Evolutionary conservation across 23 tunicate genomes (phyloP), one percentile per base, ranked within the genome.

Genomic region (Halocynthia roretzi): DNA sequence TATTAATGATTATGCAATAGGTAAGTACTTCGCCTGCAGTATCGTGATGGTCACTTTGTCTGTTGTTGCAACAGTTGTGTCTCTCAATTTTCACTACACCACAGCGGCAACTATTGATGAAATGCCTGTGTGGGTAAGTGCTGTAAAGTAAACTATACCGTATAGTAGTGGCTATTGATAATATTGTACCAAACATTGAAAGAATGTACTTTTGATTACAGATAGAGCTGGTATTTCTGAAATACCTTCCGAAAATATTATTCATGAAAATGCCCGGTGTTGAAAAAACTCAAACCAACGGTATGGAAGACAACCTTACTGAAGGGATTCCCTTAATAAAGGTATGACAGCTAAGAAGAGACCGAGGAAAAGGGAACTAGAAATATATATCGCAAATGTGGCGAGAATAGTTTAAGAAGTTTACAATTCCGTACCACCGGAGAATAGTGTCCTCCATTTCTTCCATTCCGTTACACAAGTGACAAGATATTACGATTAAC

Each of bases 41-140:
- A 85, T 92, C 40, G 71, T 92, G 72, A 92, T 92, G 98, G 92
- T 92, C 17, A 78, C 92, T 14, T 68, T 86, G 49, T 86, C 98
- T 0, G 88, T 92, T 19, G 64, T 92, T 9, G 78, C 65, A 8
- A 86, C 89, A 20, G 98, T 92, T 52, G 52, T 92, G 17, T 86
- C 98, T 2, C 77, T 92, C 54, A 92, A 68, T 56, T 86, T 92
- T 51, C 98, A 92, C 65, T 87, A 86, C 84, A 85, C 88, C 31
- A 78, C 75, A 5, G 67, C 92, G 6, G 82, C 92, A 8, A 92
- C 72, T 31, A 70, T 87, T 0, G 80, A 86, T 67, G 84, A 52
- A 53, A 92, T 92, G 87, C 92, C 98, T 10, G 61, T 49, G 19
- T 70, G 54, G 52, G 98, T 86, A 68, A 82, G 98, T 71, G 2